These are phyloP conservation scores for Epsilonema sp. DNA, from an alignment of 2,888 invertebrate species.

Conservation along the genomic window DNA sequence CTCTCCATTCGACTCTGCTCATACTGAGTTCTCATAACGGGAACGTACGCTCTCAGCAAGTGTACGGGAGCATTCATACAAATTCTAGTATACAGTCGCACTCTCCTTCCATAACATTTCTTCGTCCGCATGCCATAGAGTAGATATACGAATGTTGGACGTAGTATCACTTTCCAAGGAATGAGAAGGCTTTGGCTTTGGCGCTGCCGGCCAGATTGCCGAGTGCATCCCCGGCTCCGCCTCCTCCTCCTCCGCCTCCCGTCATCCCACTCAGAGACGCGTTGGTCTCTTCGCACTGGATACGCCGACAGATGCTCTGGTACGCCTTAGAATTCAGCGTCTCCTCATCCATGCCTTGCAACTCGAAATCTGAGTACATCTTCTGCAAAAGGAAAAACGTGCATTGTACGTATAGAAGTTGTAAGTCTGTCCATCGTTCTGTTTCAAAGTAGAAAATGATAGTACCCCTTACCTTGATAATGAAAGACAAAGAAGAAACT, in stretches of 20 bases:
- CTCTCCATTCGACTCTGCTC: too few relatives aligned
- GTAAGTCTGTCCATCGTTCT: background rate
- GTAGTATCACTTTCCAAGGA: too few relatives aligned
- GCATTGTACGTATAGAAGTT: background rate
- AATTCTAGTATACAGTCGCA: too few relatives aligned
- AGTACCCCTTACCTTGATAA: constrained; percentile 52
- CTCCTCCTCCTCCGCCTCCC: background rate
- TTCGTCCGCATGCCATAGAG: too few relatives aligned
- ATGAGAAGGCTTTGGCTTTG: too few relatives aligned
- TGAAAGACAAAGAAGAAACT: constrained; percentile 84
- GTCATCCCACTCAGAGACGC: constrained; percentile 1
- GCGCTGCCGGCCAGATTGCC: constrained; percentile 9
- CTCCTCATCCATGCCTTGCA: constrained; percentile 94
- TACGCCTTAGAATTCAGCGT: constrained; percentile 85
- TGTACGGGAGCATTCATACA: too few relatives aligned
- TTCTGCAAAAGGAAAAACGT: constrained; percentile 44
- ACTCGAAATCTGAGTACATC: constrained; percentile 94
- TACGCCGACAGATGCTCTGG: constrained; percentile 69
- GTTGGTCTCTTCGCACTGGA: constrained; percentile 70
- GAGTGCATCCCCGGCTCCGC: too few relatives aligned
- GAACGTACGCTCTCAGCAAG: too few relatives aligned
- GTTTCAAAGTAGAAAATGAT: background rate
- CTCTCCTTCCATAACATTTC: too few relatives aligned
- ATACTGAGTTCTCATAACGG: too few relatives aligned
- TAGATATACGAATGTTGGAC: too few relatives aligned